phyloP scores from a whole-genome alignment of 1,140 invertebrate species.

The Octopus bimaculoides region DNA sequence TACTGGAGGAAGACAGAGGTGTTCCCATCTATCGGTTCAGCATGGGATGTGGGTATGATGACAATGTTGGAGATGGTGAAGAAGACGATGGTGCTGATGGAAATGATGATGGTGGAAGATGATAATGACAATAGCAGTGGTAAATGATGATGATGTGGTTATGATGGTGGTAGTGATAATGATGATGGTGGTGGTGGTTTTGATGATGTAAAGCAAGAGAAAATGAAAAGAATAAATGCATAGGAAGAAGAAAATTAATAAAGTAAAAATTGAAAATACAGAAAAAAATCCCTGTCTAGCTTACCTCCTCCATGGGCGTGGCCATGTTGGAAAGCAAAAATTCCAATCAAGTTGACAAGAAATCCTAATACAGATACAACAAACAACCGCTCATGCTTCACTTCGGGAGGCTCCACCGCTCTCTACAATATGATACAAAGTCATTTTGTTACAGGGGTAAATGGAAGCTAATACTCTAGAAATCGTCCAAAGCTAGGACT shows the following conservation, averaged over 20 bases:
- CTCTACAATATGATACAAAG: constrained; percentile 42
- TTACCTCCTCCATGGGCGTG: constrained; percentile 62
- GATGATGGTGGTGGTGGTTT: too few species aligned
- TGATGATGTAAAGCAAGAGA: not conserved
- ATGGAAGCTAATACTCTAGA: too few species aligned
- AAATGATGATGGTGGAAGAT: too few species aligned
- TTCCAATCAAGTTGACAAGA: constrained; percentile 91
- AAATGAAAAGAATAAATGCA: not conserved
- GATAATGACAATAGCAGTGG: too few species aligned
- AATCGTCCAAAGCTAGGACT: too few species aligned
- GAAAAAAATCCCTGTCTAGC: constrained; percentile 8
- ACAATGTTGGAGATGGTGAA: not conserved
- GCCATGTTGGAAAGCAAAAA: constrained; percentile 84
- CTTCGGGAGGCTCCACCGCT: constrained; percentile 63
- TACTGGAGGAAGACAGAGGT: too few species aligned
- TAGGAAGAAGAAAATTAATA: not conserved
- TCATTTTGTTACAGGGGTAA: too few species aligned
- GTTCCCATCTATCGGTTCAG: too few species aligned
- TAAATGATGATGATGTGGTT: too few species aligned
- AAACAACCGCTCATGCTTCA: constrained; percentile 63
- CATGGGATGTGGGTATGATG: not conserved
- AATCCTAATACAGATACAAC: constrained; percentile 90
- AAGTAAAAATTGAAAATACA: not conserved
- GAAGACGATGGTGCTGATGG: too few species aligned
- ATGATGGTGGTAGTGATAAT: too few species aligned